A percentile compares a stretch with the other conserved stretches of the same genome.
These are phyloP conservation scores for Temnothorax unifasciatus DNA, from an alignment of 2,888 invertebrate genomes.

Conservation along the genomic window DNA sequence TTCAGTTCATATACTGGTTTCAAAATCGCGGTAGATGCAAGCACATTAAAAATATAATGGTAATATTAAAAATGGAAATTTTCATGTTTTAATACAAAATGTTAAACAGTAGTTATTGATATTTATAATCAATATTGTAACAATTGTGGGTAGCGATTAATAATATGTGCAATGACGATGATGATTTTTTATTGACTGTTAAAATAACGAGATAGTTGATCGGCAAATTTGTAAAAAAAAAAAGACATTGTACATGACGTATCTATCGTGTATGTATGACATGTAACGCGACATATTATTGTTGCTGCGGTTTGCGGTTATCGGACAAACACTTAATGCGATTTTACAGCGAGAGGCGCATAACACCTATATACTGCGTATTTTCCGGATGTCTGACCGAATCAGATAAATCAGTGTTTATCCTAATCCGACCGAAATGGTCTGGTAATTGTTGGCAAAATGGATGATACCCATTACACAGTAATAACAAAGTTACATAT, in stretches of 20 bases:
- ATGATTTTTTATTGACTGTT: background rate
- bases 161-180: background rate
- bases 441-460: slow-evolving; percentile 61
- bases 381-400: slow-evolving; percentile 68
- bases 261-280: background rate
- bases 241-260: background rate
- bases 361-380: slow-evolving; percentile 69
- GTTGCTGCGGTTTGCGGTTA: slow-evolving; percentile 72
- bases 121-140: background rate
- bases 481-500: slow-evolving; percentile 11
- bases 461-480: background rate
- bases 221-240: background rate
- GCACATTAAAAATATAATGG: background rate
- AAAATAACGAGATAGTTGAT: background rate
- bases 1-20: background rate
- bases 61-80: background rate
- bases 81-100: background rate
- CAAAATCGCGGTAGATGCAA: background rate
- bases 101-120: background rate
- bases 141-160: background rate
- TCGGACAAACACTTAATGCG: slow-evolving; percentile 56
- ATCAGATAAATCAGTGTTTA: slow-evolving; percentile 63
- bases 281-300: slow-evolving; percentile 44
- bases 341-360: slow-evolving; percentile 67
- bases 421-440: slow-evolving; percentile 52